Base-by-base conservation (phyloP, 2,888 invertebrate species). In the Stenodema calcarata region DNA sequence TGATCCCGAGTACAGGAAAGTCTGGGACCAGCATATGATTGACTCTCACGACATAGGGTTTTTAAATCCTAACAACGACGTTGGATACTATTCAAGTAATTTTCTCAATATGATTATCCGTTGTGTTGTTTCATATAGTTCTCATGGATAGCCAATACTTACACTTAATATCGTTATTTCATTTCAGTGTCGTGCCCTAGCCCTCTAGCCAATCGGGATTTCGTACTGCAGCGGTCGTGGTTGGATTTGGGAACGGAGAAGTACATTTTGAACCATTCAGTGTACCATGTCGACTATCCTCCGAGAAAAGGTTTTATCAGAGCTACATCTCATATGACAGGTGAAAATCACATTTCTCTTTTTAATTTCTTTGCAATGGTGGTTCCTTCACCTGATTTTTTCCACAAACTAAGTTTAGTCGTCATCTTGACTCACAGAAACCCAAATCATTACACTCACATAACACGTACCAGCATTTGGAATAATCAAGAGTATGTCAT, bases 21-120 rank as follows among this genome's bases (percentile, higher is more conserved):
- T 95, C 89, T 98, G 98, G 98, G 98, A 98, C 92, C 95, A 95
- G 79, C 95, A 97, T 91, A 97, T 98, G 96, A 92, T 96, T 89
- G 95, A 95, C 76, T 95, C 96, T 0, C 94, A 94, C 90, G 97
- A 97, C 91, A 96, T 98, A 87, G 97, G 97, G 11, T 95, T 95
- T 91, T 93, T 98, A 90, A 97, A 97, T 92, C 96, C 97, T 35
- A 97, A 97, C 92, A 98, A 97, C 90, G 97, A 98, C 91, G 94
- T 98, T 88, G 97, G 97, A 69, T 98, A 98, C 91, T 98, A 98
- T 92, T 95, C 97, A 88, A 94, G 97, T 97, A 86, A 88, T 87
- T 87, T 50, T 79, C 73, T 47, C 14, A 78, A 44, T 9, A 1
- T 73, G 7, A 73, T 6, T 54, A 18, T 54, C n/a, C n/a, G n/a